A percentile compares a stretch with the other conserved stretches of the same genome.
phyloP scores from a whole-genome alignment of 1,140 invertebrate species.

The Daktulosphaira vitifoliae region DNA sequence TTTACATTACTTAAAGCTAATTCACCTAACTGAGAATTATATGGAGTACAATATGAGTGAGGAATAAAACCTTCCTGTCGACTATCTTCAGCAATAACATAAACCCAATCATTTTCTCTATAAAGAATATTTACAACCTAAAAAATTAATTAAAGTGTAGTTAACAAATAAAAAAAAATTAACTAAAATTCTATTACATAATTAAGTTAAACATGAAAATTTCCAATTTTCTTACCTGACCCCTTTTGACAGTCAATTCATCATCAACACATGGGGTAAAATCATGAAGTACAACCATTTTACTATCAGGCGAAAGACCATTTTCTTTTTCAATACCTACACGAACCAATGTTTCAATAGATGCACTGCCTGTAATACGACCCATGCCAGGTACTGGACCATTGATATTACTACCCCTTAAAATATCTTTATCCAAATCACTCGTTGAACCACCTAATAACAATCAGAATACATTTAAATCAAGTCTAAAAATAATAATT shows the following conservation, averaged over 20 bases:
- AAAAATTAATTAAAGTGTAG: constrained; percentile 35
- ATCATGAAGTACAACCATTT: constrained; percentile 91
- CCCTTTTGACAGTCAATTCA: constrained; percentile 72
- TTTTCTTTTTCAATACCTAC: constrained; percentile 93
- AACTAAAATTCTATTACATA: not conserved
- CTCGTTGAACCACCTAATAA: constrained; percentile 48
- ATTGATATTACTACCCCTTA: constrained; percentile 50
- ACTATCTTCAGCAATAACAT: constrained; percentile 81
- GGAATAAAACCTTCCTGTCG: constrained; percentile 89
- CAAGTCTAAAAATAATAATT: constrained; percentile 31
- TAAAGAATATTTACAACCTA: constrained; percentile 85
- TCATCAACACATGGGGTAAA: constrained; percentile 92
- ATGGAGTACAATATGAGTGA: constrained; percentile 83
- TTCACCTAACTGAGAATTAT: constrained; percentile 64
- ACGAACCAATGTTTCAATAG: constrained; percentile 85
- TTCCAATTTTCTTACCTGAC: constrained; percentile 46
- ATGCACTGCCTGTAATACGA: constrained; percentile 86
- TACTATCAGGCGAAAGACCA: constrained; percentile 79
- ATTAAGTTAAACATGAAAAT: too few relatives aligned
- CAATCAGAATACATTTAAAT: not conserved
- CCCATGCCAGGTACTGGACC: constrained; percentile 56
- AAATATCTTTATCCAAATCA: constrained; percentile 60
- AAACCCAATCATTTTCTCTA: constrained; percentile 93
- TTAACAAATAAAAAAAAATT: too few relatives aligned
- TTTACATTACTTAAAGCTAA: constrained; percentile 61